Evolutionary conservation across 2,888 invertebrate species (phyloP), one percentile per base, ranked within the genome.

Genomic region (Aromia moschata): DNA sequence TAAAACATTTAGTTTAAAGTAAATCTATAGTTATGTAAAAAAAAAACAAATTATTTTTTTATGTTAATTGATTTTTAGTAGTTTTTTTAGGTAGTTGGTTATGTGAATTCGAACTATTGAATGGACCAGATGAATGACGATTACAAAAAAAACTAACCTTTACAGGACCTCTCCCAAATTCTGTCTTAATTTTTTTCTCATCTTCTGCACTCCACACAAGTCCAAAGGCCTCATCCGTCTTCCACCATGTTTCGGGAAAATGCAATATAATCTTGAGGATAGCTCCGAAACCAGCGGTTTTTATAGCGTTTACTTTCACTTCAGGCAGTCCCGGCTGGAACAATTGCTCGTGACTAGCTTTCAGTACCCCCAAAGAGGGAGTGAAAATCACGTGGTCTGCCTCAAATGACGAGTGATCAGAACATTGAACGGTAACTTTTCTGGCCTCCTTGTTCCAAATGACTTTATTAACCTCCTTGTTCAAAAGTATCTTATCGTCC

Each of bases 301-400:
- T 56, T 11, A 73, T 70, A 7, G 72, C 71, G 0, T 63, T 54
- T 11, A 61, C 20, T 56, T 72, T 73, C 1, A 60, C 47, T 17
- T 47, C 49, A 4, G 69, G 68, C 12, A 72, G 56, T 1, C 37
- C 15, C 0, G 73, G 73, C 11, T 47, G 16, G 54, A 73, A 73
- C 17, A 72, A 31, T 14, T 45, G 56, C 11, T 58, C 30, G 38
- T 70, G 58, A 7, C 38, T 38, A 3, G 64, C 64, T 63, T 73
- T 73, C 30, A 73, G 47, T 1, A 73, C 72, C 7, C 73, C 73
- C 33, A 70, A 54, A 2, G 73, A 73, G 10, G 73, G 66, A 0
- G 90, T 90, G 1, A 88, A 80, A 14, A 91, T 85, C 1, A 88
- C 86, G 67, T 85, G 85, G 62, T 85, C 84, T 0, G 87, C 87